Base-by-base conservation (phyloP, 2,888 invertebrate genomes). In the Argynnis bischoffii region DNA sequence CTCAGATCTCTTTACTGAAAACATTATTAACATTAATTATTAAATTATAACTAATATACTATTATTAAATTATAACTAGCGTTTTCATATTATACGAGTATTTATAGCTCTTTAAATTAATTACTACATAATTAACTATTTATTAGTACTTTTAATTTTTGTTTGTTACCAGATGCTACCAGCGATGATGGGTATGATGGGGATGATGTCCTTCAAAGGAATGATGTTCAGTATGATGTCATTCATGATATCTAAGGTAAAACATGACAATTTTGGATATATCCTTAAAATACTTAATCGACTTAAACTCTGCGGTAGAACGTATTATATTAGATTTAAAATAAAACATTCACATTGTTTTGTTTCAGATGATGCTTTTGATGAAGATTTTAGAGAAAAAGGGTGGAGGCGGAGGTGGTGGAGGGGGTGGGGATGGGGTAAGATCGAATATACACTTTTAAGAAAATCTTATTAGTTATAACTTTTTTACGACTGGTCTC, bases 211-310 rank as follows among this genome's bases (percentile, higher is more conserved):
- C 0, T 90, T 94, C 79, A 94, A 94, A 77, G 93, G 94, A 15
- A 94, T 94, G 93, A 90, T 94, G 87, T 93, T 95, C 79, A 93
- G 94, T 55, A 94, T 94, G 82, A 92, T 94, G 89, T 93, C 94
- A 0, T 87, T 94, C 72, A 92, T 94, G 91, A 78, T 95, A 65
- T 90, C 94, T 2, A 95, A 94, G 85, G 93, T 93, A 78, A 90
- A 3, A 51, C 11, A 41, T 16, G n/a, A 51, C 50, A 16, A 16
- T 51, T 51, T 41, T 41, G 35, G 35, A 41, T 41, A 11, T 41
- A 41, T 41, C 2, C 11, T 41, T 41, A 11, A 11, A 41, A 35
- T 35, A 35, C 35, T 41, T 41, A 41, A 41, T 8, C 8, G 11
- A 41, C 0, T 11, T 11, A 2, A 41, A 11, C 2, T 41, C 11